Evolutionary conservation across 2,113 vertebrate species (phyloP).

Genomic region (Oncorhynchus mykiss): DNA sequence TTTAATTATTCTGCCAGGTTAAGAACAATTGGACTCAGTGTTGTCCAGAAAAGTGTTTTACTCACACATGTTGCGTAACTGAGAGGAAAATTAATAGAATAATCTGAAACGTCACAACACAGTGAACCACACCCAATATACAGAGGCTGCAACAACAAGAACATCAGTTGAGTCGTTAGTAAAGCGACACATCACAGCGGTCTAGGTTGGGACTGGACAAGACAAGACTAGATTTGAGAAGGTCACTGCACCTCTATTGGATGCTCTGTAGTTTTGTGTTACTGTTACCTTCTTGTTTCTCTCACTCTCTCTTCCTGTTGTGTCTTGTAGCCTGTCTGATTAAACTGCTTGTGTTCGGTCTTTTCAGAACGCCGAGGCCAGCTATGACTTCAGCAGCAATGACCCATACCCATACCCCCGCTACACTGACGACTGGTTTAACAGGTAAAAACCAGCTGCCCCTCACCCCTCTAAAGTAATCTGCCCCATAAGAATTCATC

Average conservation of each 20-base stretch:
- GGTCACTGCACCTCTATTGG: conserved; percentile 30
- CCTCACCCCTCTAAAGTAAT: not conserved
- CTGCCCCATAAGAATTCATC: not conserved
- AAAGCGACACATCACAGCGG: not conserved
- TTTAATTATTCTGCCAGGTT: too few species aligned
- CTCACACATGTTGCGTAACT: too few species aligned
- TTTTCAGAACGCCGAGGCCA: conserved; percentile 96
- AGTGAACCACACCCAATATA: too few species aligned
- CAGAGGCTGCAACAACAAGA: not conserved
- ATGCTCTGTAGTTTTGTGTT: conserved; percentile 1
- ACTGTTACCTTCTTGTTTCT: not conserved
- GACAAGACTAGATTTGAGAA: conserved; percentile 10
- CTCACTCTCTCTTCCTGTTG: not conserved
- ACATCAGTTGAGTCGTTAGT: not conserved
- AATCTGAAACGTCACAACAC: too few species aligned
- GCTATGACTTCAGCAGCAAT: conserved; percentile 99
- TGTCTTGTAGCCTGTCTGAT: conserved; percentile 22
- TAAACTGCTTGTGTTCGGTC: conserved; percentile 39
- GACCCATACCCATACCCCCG: conserved; percentile 96
- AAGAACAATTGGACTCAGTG: too few species aligned
- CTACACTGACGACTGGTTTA: conserved; percentile 99
- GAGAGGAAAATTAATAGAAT: too few species aligned
- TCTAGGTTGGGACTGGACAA: conserved; percentile 4
- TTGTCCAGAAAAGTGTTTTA: too few species aligned
- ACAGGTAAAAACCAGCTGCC: conserved; percentile 82